phyloP scores from a whole-genome alignment of 2,113 vertebrate genomes.

The Castor canadensis region DNA sequence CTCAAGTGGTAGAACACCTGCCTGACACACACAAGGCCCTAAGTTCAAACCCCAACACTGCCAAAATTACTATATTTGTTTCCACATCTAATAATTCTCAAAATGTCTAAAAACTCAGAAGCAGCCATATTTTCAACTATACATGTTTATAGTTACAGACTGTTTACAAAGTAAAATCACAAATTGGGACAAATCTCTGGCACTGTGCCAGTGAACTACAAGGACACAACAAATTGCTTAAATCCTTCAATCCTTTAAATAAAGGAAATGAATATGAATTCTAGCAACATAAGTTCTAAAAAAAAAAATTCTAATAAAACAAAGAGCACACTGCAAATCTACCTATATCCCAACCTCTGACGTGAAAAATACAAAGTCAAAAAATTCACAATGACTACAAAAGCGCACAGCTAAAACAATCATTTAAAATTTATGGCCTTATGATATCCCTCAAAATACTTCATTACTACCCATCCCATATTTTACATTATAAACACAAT shows the following conservation, averaged over 20 bases:
- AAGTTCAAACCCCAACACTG: too few species aligned
- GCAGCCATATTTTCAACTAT: conserved; percentile 36
- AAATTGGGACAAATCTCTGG: not conserved
- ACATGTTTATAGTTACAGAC: not conserved
- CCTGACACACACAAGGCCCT: too few species aligned
- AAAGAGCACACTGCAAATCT: not conserved
- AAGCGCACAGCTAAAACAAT: not conserved
- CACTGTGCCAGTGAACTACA: not conserved
- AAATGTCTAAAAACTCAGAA: conserved; percentile 39
- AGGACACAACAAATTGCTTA: conserved; percentile 32
- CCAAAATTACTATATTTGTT: not conserved
- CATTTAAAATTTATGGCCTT: conserved; percentile 28
- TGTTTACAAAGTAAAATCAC: conserved; percentile 41
- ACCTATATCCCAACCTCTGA: not conserved
- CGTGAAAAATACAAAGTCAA: conserved; percentile 10
- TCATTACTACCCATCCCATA: not conserved
- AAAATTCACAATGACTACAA: conserved; percentile 38
- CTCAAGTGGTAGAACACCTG: too few species aligned
- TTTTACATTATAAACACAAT: not conserved
- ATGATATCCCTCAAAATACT: conserved; percentile 8
- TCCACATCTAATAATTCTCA: conserved; percentile 12
- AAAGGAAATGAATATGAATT: conserved; percentile 29
- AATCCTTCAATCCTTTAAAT: conserved; percentile 43
- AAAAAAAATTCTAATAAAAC: not conserved
- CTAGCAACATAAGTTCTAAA: conserved; percentile 9